These are phyloP conservation scores for Rousettus leschenaultii DNA, from an alignment of 2,113 vertebrate species.

Conservation along the genomic window DNA sequence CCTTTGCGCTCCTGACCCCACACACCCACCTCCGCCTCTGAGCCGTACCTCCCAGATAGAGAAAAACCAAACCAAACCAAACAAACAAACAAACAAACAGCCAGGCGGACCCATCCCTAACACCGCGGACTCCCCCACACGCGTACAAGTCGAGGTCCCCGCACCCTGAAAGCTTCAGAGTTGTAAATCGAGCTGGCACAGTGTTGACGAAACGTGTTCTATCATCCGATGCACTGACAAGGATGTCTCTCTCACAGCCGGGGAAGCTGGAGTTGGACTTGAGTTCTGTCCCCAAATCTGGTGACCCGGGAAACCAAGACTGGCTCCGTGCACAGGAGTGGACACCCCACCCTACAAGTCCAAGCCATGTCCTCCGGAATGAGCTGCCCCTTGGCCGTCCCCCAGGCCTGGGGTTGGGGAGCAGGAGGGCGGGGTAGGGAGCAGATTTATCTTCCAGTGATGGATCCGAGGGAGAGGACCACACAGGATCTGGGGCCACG, in stretches of 20 bases:
- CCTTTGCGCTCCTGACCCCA: too few species aligned
- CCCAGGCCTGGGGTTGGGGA: too few species aligned
- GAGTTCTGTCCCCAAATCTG: background rate
- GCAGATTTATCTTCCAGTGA: background rate
- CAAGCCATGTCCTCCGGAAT: background rate
- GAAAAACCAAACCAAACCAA: too few species aligned
- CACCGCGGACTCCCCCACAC: too few species aligned
- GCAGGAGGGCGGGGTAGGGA: fast-evolving
- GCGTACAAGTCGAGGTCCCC: background rate
- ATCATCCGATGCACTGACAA: fast-evolving
- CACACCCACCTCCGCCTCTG: too few species aligned
- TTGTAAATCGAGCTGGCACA: background rate
- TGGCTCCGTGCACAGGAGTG: background rate
- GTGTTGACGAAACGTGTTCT: background rate
- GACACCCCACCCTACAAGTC: too few species aligned
- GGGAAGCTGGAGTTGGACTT: background rate
- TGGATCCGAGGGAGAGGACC: background rate
- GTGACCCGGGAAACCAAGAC: fast-evolving
- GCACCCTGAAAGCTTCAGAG: background rate
- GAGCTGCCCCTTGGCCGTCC: background rate
- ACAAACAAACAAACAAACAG: too few species aligned
- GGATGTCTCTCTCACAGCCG: background rate
- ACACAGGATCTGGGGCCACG: too few species aligned
- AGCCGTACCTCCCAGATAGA: background rate
- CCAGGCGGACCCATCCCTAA: background rate